These are phyloP conservation scores for Nebria salina DNA, from an alignment of 2,888 invertebrate genomes.

Conservation along the genomic window DNA sequence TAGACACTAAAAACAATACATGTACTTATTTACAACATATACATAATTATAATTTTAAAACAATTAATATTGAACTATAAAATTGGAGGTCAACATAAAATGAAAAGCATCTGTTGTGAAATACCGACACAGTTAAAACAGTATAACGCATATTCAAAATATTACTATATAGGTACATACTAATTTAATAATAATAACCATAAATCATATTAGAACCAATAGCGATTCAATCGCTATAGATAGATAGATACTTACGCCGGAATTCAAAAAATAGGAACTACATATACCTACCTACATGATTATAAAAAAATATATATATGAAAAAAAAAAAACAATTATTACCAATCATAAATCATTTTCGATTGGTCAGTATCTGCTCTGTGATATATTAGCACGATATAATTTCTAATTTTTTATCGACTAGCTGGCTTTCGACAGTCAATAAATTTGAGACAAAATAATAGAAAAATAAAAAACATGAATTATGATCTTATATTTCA, in stretches of 20 bases:
- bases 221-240: no score
- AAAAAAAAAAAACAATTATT: constrained; percentile 26
- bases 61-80: constrained; percentile 27
- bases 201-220: not conserved
- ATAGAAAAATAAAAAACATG: constrained; percentile 24
- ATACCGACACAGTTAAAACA: not conserved
- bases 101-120: constrained; percentile 3
- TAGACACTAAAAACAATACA: constrained; percentile 52
- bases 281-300: no score
- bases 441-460: constrained; percentile 31
- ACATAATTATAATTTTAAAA: constrained; percentile 46
- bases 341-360: constrained; percentile 31
- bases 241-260: no score
- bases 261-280: no score
- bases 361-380: not conserved
- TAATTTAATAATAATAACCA: not conserved
- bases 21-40: constrained; percentile 49
- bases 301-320: not conserved
- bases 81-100: not conserved
- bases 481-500: constrained; percentile 27
- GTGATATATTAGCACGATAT: not conserved
- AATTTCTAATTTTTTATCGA: constrained; percentile 23
- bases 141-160: not conserved
- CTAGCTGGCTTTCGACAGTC: constrained; percentile 32
- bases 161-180: no score